Conservation (phyloP, 2,797 vertebrate species). For the Hypotaenidia philippensis region DNA sequence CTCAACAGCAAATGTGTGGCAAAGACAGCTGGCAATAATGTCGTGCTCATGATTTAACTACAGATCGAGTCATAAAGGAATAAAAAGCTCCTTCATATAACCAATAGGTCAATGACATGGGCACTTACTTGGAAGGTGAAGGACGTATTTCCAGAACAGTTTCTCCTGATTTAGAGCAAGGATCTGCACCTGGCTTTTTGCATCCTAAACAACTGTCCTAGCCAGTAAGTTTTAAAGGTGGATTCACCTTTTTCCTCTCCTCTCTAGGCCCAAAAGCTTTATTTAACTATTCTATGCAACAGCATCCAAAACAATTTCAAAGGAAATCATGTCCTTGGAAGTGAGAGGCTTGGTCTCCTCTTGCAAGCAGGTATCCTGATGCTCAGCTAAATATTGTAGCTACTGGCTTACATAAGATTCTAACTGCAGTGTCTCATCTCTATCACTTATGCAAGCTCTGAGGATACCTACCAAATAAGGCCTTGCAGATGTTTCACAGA, state of each 20-base stretch:
- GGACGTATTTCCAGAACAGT: not conserved
- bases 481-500: not conserved
- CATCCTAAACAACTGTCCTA: not conserved
- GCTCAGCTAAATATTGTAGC: not conserved
- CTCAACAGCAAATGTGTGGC: not conserved
- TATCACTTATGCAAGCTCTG: not conserved
- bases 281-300: not conserved
- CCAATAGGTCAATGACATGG: not conserved
- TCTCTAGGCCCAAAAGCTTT: not conserved
- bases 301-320: not conserved
- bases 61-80: not conserved
- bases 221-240: not conserved
- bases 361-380: not conserved
- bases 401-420: not conserved
- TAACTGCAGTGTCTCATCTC: not conserved
- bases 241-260: not conserved
- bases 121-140: not conserved
- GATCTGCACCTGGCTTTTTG: not conserved
- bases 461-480: not conserved
- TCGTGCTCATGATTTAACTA: not conserved
- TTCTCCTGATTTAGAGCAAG: not conserved
- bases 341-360: not conserved
- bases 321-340: not conserved
- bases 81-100: not conserved
- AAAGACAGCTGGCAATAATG: not conserved